Base-by-base conservation (phyloP, 2,113 vertebrate species). In the Lophotis ruficrista region DNA sequence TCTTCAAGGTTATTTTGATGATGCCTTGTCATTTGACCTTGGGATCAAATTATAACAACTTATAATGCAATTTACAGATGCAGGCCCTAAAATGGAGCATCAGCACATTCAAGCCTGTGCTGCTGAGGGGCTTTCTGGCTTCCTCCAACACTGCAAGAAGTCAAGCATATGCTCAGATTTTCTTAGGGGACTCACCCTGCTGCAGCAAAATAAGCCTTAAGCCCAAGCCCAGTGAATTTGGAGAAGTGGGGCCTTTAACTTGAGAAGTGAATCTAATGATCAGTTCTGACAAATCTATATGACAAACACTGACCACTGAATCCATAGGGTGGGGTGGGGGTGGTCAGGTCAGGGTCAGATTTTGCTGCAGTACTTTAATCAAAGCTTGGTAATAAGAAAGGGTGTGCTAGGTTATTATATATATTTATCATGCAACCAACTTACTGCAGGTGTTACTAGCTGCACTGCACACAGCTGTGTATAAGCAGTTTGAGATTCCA, bases 231-330 rank as follows among this genome's bases (percentile, higher is more conserved):
- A 41, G 9, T 22, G 73, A 48, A 54, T 47, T 14, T 62, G 62
- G 14, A 24, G 41, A 58, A 12, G 12, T 5, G 37, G 10, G 25
- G 12, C 1, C 38, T 22, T 25, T 1, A 2, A 7, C 20, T 38
- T 51, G 71, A 43, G 35, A 12, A 57, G 24, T 30, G 23, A 79
- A 65, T 33, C 20, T 8, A 13, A 25, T 4, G 35, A 37, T 61
- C 20, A 19, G 14, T 37, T 69, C 48, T 50, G 35, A 50, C 35
- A 61, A 56, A 17, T 8, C 25, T 58, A 1, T 50, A 9, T 41
- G n/a, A 25, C 72, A 80, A 27, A 28, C 56, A 25, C 27, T 25
- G 37, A 28, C 48, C 14, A 6, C 50, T 24, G 64, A 60, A 28
- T 25, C 38, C 53, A 23, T 8, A 0, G 5, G 19, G 45, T 28